Percentiles rank a stretch among this genome's conserved stretches.
These are phyloP conservation scores for Ciconia maguari DNA, from an alignment of 2,113 vertebrate genomes.

Conservation along the genomic window DNA sequence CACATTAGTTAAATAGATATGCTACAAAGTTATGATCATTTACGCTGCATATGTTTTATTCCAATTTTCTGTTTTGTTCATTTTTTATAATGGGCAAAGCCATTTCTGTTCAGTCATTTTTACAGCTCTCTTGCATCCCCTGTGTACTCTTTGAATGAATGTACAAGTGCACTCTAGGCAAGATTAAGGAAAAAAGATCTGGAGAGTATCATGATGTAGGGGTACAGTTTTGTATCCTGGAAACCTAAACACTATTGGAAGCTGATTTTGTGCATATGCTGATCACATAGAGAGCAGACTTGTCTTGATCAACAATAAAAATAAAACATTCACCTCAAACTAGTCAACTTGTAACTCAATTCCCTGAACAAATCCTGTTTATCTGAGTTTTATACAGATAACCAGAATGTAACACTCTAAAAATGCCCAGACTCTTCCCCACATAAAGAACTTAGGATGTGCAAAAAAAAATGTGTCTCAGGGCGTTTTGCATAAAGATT, in stretches of 20 bases:
- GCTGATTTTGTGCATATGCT: background rate
- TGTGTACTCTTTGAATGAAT: background rate
- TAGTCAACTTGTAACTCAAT: background rate
- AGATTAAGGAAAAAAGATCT: background rate
- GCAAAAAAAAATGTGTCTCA: background rate
- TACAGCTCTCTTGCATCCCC: background rate
- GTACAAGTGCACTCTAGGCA: background rate
- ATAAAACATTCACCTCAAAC: background rate
- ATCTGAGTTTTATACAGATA: background rate
- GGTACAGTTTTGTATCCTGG: background rate
- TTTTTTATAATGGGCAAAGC: background rate
- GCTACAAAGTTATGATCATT: background rate
- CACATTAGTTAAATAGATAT: background rate
- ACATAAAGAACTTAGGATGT: background rate
- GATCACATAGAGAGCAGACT: background rate
- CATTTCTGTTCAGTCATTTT: background rate
- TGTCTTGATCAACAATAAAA: background rate
- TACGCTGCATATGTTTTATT: background rate
- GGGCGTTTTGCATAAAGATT: background rate
- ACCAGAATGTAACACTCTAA: background rate
- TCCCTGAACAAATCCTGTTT: background rate
- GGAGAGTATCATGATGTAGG: background rate
- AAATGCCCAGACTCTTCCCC: background rate
- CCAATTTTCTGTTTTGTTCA: background rate
- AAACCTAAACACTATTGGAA: background rate